Evolutionary conservation across 2,113 vertebrate genomes (phyloP), one percentile per base, ranked within the genome.

Genomic region (Petaurus breviceps): DNA sequence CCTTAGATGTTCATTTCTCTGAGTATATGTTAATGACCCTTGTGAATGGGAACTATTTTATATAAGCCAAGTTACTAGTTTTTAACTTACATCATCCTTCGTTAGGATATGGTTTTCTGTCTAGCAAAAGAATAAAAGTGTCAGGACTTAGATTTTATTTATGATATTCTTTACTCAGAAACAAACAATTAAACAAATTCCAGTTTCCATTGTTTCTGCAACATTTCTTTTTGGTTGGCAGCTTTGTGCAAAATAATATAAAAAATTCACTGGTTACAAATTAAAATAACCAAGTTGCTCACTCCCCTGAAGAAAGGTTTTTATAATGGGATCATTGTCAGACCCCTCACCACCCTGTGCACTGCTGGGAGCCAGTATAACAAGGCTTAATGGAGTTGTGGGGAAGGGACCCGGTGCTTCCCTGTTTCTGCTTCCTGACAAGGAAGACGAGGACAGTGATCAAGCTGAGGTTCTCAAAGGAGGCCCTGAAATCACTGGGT

Each of bases 341-440:
- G 93, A 50, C 52, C 92, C 46, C 25, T 31, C 49, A 53, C 92
- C 92, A 28, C 0, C 0, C 19, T 0, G 3, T 19, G 1, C 14
- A 0, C 89, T 61, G 91, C 94, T 28, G 3, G 91, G 91, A 96
- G 51, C 92, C 92, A 94, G 3, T 19, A 0, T 1, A 24, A 55
- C n/a, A 92, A 37, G 1, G 1, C 90, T 94, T 84, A 11, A 51
- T 8, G 50, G 16, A 7, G 57, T n/a, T 92, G 47, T 92, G 91
- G 93, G 96, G 84, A 96, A 92, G 92, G 90, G 92, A 28, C 53
- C 37, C 1, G 0, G 23, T 97, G 96, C 90, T 96, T 0, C 0
- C 91, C 93, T 92, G 95, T 89, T 97, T 94, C 95, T 91, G n/a
- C 97, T 98, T 97, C 97, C 96, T 96, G 90, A 95, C 16, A 68